phyloP scores from a whole-genome alignment of 2,888 invertebrate species.

The Biston betularia region DNA sequence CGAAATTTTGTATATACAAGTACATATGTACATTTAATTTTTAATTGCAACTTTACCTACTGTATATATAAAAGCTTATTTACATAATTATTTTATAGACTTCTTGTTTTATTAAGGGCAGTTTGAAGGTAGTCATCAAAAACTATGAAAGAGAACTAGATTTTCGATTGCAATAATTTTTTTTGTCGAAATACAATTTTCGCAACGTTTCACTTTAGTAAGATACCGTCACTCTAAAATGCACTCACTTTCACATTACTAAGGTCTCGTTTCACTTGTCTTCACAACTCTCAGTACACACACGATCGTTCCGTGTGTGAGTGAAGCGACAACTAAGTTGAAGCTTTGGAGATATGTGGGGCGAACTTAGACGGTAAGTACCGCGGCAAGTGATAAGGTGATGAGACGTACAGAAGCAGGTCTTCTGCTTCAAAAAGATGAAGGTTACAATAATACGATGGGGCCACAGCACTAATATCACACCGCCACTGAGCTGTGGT shows the following conservation, averaged over 20 bases:
- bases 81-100: too few relatives aligned
- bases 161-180: too few relatives aligned
- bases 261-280: conserved; percentile 8
- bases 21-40: too few relatives aligned
- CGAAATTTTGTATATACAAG: too few relatives aligned
- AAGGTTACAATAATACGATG: too few relatives aligned
- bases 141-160: background rate
- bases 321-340: conserved; percentile 21
- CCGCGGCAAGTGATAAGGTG: background rate
- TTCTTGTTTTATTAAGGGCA: background rate
- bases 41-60: too few relatives aligned
- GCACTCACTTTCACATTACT: conserved; percentile 12
- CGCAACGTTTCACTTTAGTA: background rate
- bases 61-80: too few relatives aligned
- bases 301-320: conserved; percentile 26
- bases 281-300: background rate
- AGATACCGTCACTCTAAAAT: background rate
- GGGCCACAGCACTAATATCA: too few relatives aligned
- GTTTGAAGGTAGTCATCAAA: background rate
- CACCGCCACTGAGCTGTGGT: too few relatives aligned
- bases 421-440: background rate
- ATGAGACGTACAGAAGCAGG: background rate
- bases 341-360: conserved; percentile 17
- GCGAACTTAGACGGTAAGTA: conserved; percentile 6
- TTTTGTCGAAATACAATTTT: background rate